Conservation (phyloP, 2,113 vertebrate species). For the Thunnus maccoyii region DNA sequence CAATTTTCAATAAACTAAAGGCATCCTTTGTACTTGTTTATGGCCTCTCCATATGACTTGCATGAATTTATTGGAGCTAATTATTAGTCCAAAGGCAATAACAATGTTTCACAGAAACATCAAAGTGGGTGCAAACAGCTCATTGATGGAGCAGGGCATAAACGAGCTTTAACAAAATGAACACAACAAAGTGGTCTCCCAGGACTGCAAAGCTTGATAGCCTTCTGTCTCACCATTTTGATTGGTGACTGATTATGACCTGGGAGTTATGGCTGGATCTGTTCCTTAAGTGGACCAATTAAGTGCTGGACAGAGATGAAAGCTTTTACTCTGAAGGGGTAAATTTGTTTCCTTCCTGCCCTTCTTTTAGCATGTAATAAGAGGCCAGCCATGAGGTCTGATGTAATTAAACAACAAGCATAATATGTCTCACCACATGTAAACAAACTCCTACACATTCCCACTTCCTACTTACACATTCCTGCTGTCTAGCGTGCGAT, state of each 20-base stretch:
- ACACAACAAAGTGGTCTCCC: slow-evolving; percentile 66
- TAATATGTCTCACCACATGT: neutral
- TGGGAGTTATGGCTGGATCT: slow-evolving; percentile 29
- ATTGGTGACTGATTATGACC: slow-evolving; percentile 58
- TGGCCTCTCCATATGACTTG: slow-evolving; percentile 57
- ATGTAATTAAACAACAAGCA: slow-evolving; percentile 32
- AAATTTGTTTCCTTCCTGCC: slow-evolving; percentile 19
- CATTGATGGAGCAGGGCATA: slow-evolving; percentile 63
- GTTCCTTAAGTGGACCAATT: slow-evolving; percentile 59
- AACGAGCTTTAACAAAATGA: slow-evolving; percentile 62
- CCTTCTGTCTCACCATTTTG: slow-evolving; percentile 59
- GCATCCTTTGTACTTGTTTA: slow-evolving; percentile 72
- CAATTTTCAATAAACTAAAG: slow-evolving; percentile 64
- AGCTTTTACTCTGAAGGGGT: slow-evolving; percentile 32
- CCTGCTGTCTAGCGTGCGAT: slow-evolving; percentile 86
- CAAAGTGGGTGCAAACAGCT: slow-evolving; percentile 69
- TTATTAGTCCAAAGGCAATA: slow-evolving; percentile 77
- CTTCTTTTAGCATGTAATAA: slow-evolving; percentile 8
- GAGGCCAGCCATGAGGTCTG: slow-evolving; percentile 11
- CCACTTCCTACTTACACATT: slow-evolving; percentile 79
- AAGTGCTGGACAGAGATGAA: slow-evolving; percentile 50
- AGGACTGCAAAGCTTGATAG: slow-evolving; percentile 63
- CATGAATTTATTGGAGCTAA: slow-evolving; percentile 66
- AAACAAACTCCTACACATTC: slow-evolving; percentile 13
- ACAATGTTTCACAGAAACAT: slow-evolving; percentile 70